Conservation (phyloP, 2,797 vertebrate genomes). For the Alfaro cultratus region DNA sequence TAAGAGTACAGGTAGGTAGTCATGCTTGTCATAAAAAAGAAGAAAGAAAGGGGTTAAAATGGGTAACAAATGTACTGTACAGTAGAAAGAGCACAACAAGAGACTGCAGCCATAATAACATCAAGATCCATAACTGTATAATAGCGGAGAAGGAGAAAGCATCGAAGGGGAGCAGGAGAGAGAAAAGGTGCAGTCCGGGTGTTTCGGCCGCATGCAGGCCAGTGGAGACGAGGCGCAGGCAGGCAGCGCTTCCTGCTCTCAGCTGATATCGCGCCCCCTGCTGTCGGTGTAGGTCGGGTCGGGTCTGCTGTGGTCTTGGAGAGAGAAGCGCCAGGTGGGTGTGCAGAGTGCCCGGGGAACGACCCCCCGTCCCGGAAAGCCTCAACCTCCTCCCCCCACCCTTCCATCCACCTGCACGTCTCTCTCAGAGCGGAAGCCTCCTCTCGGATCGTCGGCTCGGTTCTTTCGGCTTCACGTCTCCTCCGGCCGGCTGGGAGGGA, state of each 20-base stretch:
- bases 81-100: conserved; percentile 68
- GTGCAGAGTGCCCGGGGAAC: conserved; percentile 19
- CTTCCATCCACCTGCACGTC: conserved; percentile 42
- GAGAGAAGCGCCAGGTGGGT: conserved; percentile 60
- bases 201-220: conserved; percentile 27
- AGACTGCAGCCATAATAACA: conserved; percentile 59
- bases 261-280: conserved; percentile 14
- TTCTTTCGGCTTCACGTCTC: conserved; percentile 20
- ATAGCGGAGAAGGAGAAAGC: conserved; percentile 39
- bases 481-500: conserved; percentile 24
- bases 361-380: conserved; percentile 9
- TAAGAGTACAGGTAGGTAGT: conserved; percentile 53
- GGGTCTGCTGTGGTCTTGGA: conserved; percentile 18
- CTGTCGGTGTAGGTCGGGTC: neutral
- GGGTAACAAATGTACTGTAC: conserved; percentile 74
- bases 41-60: conserved; percentile 51
- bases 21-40: conserved; percentile 72
- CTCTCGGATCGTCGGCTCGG: neutral
- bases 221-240: conserved; percentile 25
- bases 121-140: conserved; percentile 37
- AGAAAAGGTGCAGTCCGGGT: conserved; percentile 22
- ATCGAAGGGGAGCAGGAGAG: conserved; percentile 24
- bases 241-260: conserved; percentile 32
- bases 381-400: conserved; percentile 1
- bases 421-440: conserved; percentile 31